Conservation (phyloP, 2,113 vertebrate genomes). For the Ptyas mucosa region DNA sequence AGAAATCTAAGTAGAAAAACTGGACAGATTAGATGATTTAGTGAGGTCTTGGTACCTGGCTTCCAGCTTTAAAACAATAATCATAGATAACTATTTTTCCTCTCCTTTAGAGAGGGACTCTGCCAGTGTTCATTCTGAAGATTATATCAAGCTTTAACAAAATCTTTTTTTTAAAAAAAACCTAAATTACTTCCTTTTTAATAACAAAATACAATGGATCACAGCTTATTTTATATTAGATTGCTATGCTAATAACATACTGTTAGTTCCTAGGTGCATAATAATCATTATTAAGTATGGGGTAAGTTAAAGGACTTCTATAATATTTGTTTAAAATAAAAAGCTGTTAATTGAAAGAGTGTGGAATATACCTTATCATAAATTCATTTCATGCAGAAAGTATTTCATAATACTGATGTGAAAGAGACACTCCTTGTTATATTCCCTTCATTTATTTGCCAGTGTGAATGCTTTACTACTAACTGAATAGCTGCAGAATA, state of each 20-base stretch:
- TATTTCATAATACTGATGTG: background rate
- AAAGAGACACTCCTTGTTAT: background rate
- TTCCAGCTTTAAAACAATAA: constrained; percentile 6
- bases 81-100: background rate
- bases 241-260: background rate
- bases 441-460: background rate
- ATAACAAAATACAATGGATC: background rate
- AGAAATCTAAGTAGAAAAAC: constrained; percentile 3
- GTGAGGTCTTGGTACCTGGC: background rate
- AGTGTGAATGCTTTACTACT: background rate
- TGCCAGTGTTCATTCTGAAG: background rate
- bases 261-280: background rate
- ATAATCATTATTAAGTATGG: background rate
- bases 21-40: background rate
- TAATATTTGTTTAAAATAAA: background rate
- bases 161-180: background rate
- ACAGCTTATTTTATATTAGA: background rate
- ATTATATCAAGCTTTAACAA: background rate
- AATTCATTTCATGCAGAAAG: background rate
- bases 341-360: background rate
- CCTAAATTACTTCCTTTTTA: background rate
- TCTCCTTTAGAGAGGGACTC: background rate
- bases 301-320: background rate
- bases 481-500: background rate
- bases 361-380: background rate